Conservation (phyloP, 2,888 invertebrate species). For the Cartodere bifasciata region DNA sequence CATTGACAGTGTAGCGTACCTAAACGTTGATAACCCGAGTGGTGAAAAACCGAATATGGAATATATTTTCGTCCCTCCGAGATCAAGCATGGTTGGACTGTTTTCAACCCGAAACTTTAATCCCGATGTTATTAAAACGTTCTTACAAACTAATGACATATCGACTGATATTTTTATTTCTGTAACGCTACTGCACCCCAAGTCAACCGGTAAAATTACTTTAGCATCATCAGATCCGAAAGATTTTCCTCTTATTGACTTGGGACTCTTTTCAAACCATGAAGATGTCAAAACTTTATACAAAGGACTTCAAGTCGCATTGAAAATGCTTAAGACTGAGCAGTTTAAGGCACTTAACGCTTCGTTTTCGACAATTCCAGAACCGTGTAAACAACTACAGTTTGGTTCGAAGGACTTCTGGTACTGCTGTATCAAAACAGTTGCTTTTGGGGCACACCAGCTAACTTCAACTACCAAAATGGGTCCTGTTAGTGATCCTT, state of each 20-base stretch:
- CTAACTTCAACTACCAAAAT: slow-evolving; percentile 38
- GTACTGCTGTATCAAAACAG: slow-evolving; percentile 34
- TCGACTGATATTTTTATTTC: slow-evolving; percentile 11
- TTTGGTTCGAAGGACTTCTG: slow-evolving; percentile 38
- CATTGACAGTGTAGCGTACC: slow-evolving; percentile 11
- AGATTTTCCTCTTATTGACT: slow-evolving; percentile 45
- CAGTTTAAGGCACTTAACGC: slow-evolving; percentile 32
- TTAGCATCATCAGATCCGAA: slow-evolving; percentile 42
- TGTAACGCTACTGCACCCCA: slow-evolving; percentile 28
- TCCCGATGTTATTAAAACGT: no score
- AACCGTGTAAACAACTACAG: slow-evolving; percentile 35
- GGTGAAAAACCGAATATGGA: slow-evolving; percentile 12
- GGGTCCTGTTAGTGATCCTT: slow-evolving; percentile 45
- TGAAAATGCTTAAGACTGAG: slow-evolving; percentile 32
- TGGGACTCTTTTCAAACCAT: slow-evolving; percentile 47
- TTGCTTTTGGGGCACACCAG: slow-evolving; percentile 23
- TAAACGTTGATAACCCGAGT: slow-evolving; percentile 7
- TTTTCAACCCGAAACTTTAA: no score
- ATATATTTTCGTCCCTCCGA: slow-evolving; percentile 12
- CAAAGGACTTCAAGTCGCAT: slow-evolving; percentile 36
- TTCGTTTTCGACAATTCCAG: slow-evolving; percentile 28
- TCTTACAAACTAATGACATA: no score
- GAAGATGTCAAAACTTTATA: slow-evolving; percentile 41
- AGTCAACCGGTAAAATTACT: slow-evolving; percentile 42
- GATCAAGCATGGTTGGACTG: no score